A percentile compares a stretch with the other conserved stretches of the same genome.
Conservation (phyloP, 2,113 vertebrate genomes). For the Silurus glanis region DNA sequence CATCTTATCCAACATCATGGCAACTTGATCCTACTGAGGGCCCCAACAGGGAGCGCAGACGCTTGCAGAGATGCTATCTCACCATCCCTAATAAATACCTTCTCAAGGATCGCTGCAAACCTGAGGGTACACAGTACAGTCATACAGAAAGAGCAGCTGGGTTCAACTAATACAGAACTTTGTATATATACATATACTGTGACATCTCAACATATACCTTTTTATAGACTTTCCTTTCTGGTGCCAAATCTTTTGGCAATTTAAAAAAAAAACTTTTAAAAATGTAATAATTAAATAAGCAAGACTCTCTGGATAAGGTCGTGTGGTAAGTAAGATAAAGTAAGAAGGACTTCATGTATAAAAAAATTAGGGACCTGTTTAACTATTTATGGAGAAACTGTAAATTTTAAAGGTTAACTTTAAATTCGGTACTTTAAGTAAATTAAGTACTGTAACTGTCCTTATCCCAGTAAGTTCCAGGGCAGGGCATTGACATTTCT, state of each 20-base stretch:
- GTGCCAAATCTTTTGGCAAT: no score
- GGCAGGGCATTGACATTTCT: not conserved
- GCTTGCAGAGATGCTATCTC: conserved; percentile 93
- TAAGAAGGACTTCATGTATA: no score
- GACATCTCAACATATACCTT: not conserved
- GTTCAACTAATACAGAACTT: not conserved
- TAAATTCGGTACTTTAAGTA: not conserved
- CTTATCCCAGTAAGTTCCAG: not conserved
- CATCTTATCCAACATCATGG: conserved; percentile 92
- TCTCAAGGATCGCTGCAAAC: conserved; percentile 86
- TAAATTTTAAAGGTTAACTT: no score
- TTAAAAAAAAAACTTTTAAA: no score
- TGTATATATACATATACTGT: not conserved
- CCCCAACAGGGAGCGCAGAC: conserved; percentile 90
- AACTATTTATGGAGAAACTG: not conserved
- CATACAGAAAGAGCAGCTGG: not conserved
- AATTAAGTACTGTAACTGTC: not conserved
- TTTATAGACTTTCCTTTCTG: no score
- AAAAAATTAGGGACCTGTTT: no score
- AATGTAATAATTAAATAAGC: no score
- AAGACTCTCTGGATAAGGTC: no score
- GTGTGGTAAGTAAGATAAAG: no score
- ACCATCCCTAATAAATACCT: conserved; percentile 98
- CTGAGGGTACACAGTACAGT: conserved; percentile 76
- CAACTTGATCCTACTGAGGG: conserved; percentile 96